Evolutionary conservation across 2,888 invertebrate genomes (phyloP), one percentile per base, ranked within the genome.

Genomic region (Bedellia somnulentella): DNA sequence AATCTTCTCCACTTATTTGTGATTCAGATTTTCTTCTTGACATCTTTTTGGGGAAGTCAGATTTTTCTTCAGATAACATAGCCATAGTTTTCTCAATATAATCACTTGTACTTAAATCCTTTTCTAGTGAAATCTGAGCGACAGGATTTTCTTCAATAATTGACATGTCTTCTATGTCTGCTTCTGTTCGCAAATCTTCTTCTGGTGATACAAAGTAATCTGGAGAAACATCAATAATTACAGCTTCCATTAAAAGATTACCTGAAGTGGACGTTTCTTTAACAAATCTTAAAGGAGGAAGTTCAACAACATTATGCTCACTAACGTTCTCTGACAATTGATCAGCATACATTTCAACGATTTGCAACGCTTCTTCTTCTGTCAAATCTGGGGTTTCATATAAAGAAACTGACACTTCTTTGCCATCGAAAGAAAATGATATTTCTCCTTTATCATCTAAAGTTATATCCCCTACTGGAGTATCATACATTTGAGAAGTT

Each of bases 321-420:
- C 80, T 66, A 29, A 93, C 86, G 51, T 93, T 88, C 64, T 93
- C 93, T 1, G 93, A 93, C 33, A 93, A 77, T 59, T 93, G 92
- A 53, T 93, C 92, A 0, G 93, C 93, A 49, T 93, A 93, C 91
- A 93, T 93, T 78, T 93, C 93, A 0, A 93, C 87, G 45, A 93
- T 91, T 66, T 93, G 89, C 17, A 92, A 73, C 0, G 93, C 93
- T 68, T 93, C 93, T 57, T 93, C 91, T 60, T 93, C 92, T 0
- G 93, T 93, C 29, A 93, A 73, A 63, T 93, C 93, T 0, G 93
- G 93, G 1, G 93, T 93, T 70, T 93, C 93, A 48, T 93, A 93
- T 2, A 93, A 63, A 3, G 93, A 93, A 1, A 93, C 90, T 0
- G 92, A 92, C 0, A 93, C 90, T 67, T 93, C 93, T 64, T 90